Evolutionary conservation across 64 coral and sea anemone genomes (phyloP).

Genomic region (Actinia equina): DNA sequence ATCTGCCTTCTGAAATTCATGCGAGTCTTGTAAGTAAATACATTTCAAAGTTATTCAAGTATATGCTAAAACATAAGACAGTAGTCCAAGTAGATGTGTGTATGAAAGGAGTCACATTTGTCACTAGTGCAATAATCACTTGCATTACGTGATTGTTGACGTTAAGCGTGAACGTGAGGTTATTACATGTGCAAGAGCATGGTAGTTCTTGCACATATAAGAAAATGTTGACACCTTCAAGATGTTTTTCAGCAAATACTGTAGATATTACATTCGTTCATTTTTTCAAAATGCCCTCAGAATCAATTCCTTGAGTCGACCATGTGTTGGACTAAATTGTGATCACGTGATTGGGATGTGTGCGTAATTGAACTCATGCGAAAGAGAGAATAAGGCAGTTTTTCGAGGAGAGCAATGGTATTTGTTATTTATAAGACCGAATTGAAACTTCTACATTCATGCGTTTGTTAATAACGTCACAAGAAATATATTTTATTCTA

Average conservation of each 20-base stretch:
- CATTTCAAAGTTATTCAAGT: background rate
- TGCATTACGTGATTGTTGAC: background rate
- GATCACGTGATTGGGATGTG: background rate
- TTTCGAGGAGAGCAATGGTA: background rate
- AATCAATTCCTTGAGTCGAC: background rate
- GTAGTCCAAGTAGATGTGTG: background rate
- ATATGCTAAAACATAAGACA: background rate
- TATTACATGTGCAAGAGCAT: background rate
- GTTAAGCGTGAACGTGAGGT: background rate
- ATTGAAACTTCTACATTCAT: slow-evolving; percentile 16
- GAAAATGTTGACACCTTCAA: background rate
- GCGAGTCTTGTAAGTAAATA: background rate
- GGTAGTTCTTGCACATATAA: background rate
- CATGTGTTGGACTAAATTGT: background rate
- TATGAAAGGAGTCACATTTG: background rate
- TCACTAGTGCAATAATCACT: background rate
- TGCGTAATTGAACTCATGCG: background rate
- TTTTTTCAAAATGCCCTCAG: background rate
- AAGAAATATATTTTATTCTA: slow-evolving; percentile 17
- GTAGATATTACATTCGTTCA: slow-evolving; percentile 3
- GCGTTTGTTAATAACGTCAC: slow-evolving; percentile 13
- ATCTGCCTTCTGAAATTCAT: background rate
- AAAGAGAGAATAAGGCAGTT: background rate
- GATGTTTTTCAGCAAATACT: slow-evolving; percentile 10
- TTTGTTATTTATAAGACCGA: slow-evolving; percentile 13